These are phyloP conservation scores for Kryptolebias marmoratus DNA, from an alignment of 2,113 vertebrate species.

Conservation along the genomic window DNA sequence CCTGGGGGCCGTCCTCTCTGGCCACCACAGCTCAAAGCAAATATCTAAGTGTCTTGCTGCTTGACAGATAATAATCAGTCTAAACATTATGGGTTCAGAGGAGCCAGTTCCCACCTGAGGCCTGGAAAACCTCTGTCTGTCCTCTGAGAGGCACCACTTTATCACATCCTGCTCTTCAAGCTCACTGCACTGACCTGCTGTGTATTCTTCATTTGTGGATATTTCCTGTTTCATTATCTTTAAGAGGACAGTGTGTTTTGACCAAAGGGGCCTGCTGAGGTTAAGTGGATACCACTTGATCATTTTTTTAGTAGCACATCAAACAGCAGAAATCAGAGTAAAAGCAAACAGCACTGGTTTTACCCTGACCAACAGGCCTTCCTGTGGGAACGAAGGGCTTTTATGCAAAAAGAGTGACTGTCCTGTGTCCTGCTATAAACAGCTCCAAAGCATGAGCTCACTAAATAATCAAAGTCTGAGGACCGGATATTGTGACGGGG, in stretches of 20 bases:
- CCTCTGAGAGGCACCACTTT: conserved; percentile 14
- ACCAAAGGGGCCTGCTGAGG: background rate
- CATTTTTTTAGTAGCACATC: conserved; percentile 5
- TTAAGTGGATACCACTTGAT: background rate
- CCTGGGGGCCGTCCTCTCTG: conserved; percentile 40
- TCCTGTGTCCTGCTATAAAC: conserved; percentile 62
- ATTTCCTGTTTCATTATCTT: conserved; percentile 4
- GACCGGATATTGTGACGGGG: conserved; percentile 39
- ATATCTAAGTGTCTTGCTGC: conserved; percentile 53
- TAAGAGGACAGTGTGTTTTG: conserved; percentile 10
- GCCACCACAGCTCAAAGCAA: conserved; percentile 58
- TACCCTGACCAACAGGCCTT: conserved; percentile 49
- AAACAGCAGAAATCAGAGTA: background rate
- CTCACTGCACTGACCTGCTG: background rate
- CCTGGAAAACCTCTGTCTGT: conserved; percentile 34
- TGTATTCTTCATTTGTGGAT: conserved; percentile 25
- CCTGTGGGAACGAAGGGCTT: conserved; percentile 37
- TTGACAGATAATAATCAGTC: conserved; percentile 63
- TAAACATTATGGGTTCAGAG: conserved; percentile 47
- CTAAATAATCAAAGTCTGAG: conserved; percentile 52
- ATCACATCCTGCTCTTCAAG: conserved; percentile 34
- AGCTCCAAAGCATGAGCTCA: conserved; percentile 20
- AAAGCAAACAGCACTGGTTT: conserved; percentile 44
- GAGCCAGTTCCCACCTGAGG: conserved; percentile 45
- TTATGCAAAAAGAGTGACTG: conserved; percentile 34